Percentiles rank a stretch among this genome's conserved stretches.
phyloP scores from a whole-genome alignment of 2,113 vertebrate species.

The Tapirus terrestris region DNA sequence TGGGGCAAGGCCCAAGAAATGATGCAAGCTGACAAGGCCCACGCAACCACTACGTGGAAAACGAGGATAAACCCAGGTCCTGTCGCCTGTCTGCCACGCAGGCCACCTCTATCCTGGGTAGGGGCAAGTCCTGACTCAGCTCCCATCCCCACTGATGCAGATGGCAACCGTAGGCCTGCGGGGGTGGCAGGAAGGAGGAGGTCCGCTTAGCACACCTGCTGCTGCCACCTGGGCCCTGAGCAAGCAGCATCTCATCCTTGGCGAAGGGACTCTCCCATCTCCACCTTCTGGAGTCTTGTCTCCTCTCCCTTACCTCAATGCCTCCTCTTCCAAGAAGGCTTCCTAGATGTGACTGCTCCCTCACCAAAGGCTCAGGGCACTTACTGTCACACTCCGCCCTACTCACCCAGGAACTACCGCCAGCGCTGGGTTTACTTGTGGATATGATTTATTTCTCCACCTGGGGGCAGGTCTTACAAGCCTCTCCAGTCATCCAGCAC shows the following conservation, averaged over 20 bases:
- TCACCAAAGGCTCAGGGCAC: background rate
- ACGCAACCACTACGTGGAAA: background rate
- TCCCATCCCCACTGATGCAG: background rate
- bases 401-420: background rate
- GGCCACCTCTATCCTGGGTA: background rate
- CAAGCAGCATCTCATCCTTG: background rate
- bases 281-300: background rate
- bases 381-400: too few species aligned
- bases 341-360: background rate
- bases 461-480: background rate
- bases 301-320: background rate
- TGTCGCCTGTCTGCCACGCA: background rate
- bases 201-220: background rate
- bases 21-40: background rate
- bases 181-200: too few species aligned
- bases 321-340: background rate
- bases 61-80: background rate
- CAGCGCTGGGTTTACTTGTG: background rate
- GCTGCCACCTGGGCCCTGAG: background rate
- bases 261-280: background rate
- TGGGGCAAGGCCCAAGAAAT: background rate
- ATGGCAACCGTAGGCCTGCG: rapidly evolving
- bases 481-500: background rate
- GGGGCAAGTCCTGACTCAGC: background rate
- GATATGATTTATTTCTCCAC: background rate